A percentile compares a stretch with the other conserved stretches of the same genome.
phyloP scores from a whole-genome alignment of 2,113 vertebrate genomes.

The Upupa epops region DNA sequence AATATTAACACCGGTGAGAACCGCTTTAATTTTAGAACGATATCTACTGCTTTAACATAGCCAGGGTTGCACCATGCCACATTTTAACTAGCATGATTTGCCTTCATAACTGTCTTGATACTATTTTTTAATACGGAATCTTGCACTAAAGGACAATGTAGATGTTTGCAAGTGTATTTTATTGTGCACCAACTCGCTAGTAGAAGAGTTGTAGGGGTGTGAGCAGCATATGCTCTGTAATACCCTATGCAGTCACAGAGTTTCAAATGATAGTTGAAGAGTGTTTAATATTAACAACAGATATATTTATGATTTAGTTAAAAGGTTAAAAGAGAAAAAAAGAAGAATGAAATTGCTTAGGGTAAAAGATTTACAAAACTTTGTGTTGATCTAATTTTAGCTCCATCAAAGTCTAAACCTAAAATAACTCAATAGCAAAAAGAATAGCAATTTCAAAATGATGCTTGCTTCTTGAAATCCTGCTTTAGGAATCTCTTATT shows the following conservation, averaged over 20 bases:
- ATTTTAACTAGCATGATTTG: neutral
- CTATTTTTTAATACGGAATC: neutral
- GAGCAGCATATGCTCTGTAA: neutral
- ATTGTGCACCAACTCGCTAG: neutral
- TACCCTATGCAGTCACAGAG: neutral
- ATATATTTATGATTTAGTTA: neutral
- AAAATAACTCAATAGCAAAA: neutral
- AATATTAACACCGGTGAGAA: neutral
- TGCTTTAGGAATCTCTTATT: neutral
- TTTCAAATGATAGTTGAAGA: neutral
- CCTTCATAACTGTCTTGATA: neutral
- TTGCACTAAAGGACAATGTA: conserved; percentile 11
- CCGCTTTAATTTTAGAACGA: neutral
- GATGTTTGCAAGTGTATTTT: neutral
- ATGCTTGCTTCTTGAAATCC: neutral
- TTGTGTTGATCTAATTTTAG: neutral
- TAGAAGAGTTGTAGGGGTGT: neutral
- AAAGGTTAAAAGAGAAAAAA: neutral
- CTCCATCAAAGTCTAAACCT: neutral
- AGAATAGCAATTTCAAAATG: conserved; percentile 4
- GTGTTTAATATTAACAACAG: neutral
- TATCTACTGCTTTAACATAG: neutral
- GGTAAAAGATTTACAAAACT: neutral
- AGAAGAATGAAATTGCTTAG: neutral
- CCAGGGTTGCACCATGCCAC: neutral